Conservation (phyloP, 2,888 invertebrate species). For the Ectemnius lituratus region DNA sequence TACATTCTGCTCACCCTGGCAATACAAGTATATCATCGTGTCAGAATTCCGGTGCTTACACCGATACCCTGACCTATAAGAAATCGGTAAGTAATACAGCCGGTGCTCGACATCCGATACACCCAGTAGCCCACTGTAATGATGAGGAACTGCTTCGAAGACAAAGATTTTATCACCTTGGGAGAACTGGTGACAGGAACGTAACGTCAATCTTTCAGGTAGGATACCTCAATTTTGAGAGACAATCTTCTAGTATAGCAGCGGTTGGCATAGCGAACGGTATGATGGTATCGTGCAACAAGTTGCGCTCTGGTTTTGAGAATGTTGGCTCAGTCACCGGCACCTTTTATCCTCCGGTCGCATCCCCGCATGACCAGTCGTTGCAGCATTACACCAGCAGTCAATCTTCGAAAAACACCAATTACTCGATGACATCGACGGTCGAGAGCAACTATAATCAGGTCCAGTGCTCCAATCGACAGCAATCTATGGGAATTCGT, state of each 20-base stretch:
- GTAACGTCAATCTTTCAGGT: slow-evolving; percentile 60
- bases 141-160: too few relatives aligned
- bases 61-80: slow-evolving; percentile 76
- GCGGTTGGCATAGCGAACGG: slow-evolving; percentile 91
- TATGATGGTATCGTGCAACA: slow-evolving; percentile 91
- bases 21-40: slow-evolving; percentile 75
- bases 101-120: too few relatives aligned
- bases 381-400: slow-evolving; percentile 77
- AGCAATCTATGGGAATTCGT: slow-evolving; percentile 76
- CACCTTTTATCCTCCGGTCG: slow-evolving; percentile 93
- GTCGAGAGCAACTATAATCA: slow-evolving; percentile 72
- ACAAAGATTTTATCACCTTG: too few relatives aligned
- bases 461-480: slow-evolving; percentile 71
- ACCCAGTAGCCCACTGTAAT: too few relatives aligned
- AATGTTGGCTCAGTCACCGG: slow-evolving; percentile 92
- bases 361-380: slow-evolving; percentile 88
- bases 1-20: slow-evolving; percentile 71
- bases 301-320: slow-evolving; percentile 88
- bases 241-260: slow-evolving; percentile 81
- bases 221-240: slow-evolving; percentile 75
- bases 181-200: neutral
- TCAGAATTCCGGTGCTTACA: slow-evolving; percentile 73
- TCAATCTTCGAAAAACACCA: slow-evolving; percentile 68
- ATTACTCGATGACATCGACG: slow-evolving; percentile 71
- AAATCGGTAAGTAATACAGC: slow-evolving; percentile 61